phyloP scores from a whole-genome alignment of 2,797 vertebrate species.

The Trichosurus vulpecula region DNA sequence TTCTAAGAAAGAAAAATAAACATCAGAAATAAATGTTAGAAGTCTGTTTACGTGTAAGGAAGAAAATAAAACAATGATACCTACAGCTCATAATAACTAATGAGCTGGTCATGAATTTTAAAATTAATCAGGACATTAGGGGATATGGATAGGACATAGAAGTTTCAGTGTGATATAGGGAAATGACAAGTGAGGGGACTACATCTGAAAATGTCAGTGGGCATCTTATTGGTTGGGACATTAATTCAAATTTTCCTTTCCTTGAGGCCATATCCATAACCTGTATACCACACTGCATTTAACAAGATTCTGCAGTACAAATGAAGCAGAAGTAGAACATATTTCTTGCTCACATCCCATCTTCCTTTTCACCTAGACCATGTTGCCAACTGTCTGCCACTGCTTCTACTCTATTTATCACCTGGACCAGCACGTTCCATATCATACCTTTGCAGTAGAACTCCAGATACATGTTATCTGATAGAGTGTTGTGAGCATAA shows the following conservation, averaged over 20 bases:
- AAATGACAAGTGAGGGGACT: background rate
- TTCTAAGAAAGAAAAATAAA: background rate
- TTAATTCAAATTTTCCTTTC: background rate
- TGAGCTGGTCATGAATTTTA: background rate
- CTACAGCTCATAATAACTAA: background rate
- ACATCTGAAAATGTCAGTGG: background rate
- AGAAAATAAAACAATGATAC: background rate
- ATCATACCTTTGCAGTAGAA: background rate
- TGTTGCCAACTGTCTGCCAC: background rate
- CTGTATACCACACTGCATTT: background rate
- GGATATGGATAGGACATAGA: background rate
- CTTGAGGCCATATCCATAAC: background rate
- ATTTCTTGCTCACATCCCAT: background rate
- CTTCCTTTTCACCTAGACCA: background rate
- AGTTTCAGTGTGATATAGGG: too few relatives aligned
- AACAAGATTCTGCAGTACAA: background rate
- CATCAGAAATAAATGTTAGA: background rate
- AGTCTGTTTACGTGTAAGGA: background rate
- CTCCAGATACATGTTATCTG: background rate
- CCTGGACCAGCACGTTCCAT: background rate
- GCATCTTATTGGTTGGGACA: background rate
- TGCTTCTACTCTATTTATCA: background rate
- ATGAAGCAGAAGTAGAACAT: background rate
- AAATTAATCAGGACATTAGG: background rate
- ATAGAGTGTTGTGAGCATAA: background rate